Evolutionary conservation across 92 coral and sea anemone species (phyloP).

Genomic region (Porites evermanni): DNA sequence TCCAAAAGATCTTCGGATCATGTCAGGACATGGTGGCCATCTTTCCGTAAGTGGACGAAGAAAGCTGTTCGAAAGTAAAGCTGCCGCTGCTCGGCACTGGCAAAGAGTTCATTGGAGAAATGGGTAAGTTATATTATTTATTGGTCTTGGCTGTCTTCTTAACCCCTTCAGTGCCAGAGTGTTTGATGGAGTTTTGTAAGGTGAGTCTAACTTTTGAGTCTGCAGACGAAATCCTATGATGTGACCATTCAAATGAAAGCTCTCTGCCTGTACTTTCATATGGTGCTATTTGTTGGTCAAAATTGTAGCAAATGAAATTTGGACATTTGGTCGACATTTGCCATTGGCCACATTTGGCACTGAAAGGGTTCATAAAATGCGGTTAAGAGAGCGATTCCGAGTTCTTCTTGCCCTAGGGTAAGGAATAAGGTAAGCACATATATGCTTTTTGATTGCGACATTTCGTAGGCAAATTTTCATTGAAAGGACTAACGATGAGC

Average conservation of each 20-base stretch:
- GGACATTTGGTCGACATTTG: too few species aligned
- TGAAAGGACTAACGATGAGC: background rate
- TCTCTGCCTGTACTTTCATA: too few species aligned
- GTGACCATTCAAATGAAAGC: too few species aligned
- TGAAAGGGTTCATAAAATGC: background rate
- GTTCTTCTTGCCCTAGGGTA: background rate
- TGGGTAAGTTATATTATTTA: background rate
- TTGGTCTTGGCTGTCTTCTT: background rate
- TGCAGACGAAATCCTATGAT: background rate
- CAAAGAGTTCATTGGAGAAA: background rate
- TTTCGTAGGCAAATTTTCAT: background rate
- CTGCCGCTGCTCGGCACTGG: background rate
- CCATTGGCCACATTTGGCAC: too few species aligned
- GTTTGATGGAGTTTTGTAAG: too few species aligned
- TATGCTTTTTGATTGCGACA: background rate
- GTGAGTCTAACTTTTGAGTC: too few species aligned
- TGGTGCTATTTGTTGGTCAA: too few species aligned
- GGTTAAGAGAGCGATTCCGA: background rate
- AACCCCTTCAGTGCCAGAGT: too few species aligned
- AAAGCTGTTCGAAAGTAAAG: background rate
- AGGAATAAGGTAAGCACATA: background rate
- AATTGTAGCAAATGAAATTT: too few species aligned
- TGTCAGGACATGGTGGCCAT: background rate
- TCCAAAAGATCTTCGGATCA: background rate
- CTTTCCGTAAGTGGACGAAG: constrained; percentile 2